Conservation (phyloP, 2,113 vertebrate genomes). For the Cygnus atratus region DNA sequence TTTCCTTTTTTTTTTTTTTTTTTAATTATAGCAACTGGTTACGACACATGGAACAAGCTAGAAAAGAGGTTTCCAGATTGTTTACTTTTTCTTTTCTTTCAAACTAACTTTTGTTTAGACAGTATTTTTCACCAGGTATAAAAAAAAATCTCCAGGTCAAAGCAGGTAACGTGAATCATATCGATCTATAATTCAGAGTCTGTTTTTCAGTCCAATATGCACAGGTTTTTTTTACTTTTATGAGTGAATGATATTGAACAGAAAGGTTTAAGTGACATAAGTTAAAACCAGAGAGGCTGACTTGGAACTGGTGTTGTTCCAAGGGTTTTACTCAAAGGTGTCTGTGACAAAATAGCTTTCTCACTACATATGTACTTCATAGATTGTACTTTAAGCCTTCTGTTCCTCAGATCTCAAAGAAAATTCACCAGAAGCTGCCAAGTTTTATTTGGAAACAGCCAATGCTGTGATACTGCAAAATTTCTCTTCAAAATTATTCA, state of each 20-base stretch:
- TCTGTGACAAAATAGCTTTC: background rate
- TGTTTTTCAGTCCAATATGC: background rate
- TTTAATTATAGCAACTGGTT: background rate
- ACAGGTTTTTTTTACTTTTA: background rate
- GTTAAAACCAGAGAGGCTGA: background rate
- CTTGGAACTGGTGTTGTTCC: background rate
- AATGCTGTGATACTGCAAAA: background rate
- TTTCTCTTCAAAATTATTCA: background rate
- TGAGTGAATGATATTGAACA: background rate
- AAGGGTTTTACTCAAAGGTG: background rate
- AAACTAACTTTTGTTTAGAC: background rate
- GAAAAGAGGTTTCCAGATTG: background rate
- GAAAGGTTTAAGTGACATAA: background rate
- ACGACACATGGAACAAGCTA: background rate
- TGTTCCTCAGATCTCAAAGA: background rate
- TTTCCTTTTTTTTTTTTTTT: background rate
- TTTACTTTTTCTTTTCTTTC: background rate
- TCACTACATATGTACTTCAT: background rate
- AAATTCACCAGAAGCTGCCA: background rate
- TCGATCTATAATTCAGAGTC: background rate
- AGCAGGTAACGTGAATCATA: background rate
- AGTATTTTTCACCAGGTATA: background rate
- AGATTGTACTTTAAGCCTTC: background rate
- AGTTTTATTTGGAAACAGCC: background rate
- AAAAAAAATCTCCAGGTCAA: background rate